phyloP scores from a whole-genome alignment of 2,797 vertebrate genomes.

The Hypotaenidia philippensis region DNA sequence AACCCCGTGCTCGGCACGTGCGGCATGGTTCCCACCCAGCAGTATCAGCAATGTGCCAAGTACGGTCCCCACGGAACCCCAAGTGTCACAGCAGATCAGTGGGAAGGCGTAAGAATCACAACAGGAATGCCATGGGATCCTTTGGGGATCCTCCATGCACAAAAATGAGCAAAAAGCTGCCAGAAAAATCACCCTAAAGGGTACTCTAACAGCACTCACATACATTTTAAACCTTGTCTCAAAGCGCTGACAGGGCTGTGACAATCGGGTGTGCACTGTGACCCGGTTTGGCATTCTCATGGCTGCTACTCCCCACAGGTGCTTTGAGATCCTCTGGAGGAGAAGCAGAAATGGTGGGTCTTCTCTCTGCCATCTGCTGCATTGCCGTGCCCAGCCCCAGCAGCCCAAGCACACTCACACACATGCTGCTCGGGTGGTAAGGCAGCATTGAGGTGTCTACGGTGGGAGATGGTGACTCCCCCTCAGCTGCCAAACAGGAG shows the following conservation, averaged over 20 bases:
- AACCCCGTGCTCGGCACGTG: neutral
- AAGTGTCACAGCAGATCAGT: neutral
- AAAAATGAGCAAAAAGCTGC: neutral
- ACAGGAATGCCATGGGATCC: neutral
- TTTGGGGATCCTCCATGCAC: neutral
- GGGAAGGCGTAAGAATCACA: neutral
- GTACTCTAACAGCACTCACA: neutral
- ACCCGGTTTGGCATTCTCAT: neutral
- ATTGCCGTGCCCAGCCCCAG: neutral
- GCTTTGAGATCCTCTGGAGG: neutral
- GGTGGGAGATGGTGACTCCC: neutral
- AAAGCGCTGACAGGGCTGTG: neutral
- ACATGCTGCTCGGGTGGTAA: accelerated
- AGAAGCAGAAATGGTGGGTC: neutral
- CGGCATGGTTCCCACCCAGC: neutral
- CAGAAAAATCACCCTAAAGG: neutral
- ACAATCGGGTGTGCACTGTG: neutral
- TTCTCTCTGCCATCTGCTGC: neutral
- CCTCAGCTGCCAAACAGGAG: neutral
- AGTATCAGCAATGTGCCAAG: neutral
- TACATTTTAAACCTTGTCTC: neutral
- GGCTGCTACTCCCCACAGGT: neutral
- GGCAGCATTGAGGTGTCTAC: accelerated
- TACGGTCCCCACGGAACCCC: neutral
- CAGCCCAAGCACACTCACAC: accelerated